Evolutionary conservation across 2,888 invertebrate species (phyloP), one percentile per base, ranked within the genome.

Genomic region (Drosophila parthenogenetica): DNA sequence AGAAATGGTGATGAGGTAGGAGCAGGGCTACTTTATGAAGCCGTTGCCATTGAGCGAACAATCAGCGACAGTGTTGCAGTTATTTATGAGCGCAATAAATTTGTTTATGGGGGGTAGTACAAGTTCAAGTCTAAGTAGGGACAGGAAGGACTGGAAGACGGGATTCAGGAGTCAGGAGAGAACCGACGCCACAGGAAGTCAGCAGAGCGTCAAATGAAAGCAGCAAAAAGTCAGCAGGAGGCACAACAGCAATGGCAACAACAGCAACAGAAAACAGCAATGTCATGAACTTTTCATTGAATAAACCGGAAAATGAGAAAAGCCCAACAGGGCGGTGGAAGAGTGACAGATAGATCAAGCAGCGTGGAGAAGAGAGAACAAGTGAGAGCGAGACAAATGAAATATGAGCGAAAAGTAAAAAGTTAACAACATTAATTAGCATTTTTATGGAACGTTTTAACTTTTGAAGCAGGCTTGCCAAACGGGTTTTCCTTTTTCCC

Each of bases 21-120:
- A 8, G 2, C 13, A 40, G 19, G 62, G 10, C 5, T 39, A 55
- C 60, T 67, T 63, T 45, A 79, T 80, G 50, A 68, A 69, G 73
- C 62, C 66, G 66, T 67, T 74, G 69, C 79, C 85, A 73, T 75
- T 70, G 73, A 72, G 69, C 63, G 79, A 79, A 87, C 82, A 81
- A 89, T 85, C 88, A 89, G 76, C 87, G 75, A 79, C 82, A 80
- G 80, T 83, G 80, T 79, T 82, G 84, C 85, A 85, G 78, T 87
- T 89, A 89, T 89, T 90, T 90, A 90, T 89, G 89, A 79, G 77
- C 77, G 77, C 77, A 85, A 89, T 89, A 90, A 89, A 89, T 90
- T 85, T 83, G 79, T 79, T 87, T 76, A 79, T 72, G 83, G 76
- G 67, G 62, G 67, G 74, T 60, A 58, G 43, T 37, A 37, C 58